Base-by-base conservation (phyloP, 2,888 invertebrate species). In the Campopleginae sp. region DNA sequence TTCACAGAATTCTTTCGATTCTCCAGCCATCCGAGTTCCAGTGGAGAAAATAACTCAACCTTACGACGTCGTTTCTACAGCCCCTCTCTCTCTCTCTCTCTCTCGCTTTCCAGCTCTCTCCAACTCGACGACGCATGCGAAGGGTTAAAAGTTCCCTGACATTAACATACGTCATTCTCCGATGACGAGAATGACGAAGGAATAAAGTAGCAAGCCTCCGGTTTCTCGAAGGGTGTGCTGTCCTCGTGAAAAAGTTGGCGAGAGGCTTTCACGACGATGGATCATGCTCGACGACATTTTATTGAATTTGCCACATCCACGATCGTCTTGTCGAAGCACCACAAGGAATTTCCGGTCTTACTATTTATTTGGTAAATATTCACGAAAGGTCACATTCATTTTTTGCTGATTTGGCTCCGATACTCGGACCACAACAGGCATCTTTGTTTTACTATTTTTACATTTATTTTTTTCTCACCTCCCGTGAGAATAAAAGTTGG, bases 401-500 rank as follows among this genome's bases (percentile, higher is more conserved):
- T 2, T 19, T 14, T 14, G 1, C 14, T 27, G 42, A 46, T 63
- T n/a, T 5, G 19, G 38, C 51, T 33, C 58, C 31, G 31, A 17
- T 42, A 54, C 44, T 44, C 61, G 7, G 12, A 14, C 17, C 31
- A 71, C 14, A 33, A 58, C 44, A 44, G n/a, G 19, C 23, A 81
- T 77, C 68, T 54, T 80, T 71, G 48, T 58, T 83, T 77, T 63
- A 58, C 42, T 42, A 27, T 65, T 58, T 75, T 42, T 65, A 61
- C 38, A 33, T 83, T 80, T 80, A 72, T 83, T 85, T 81, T 82
- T 77, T 66, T 71, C 81, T 78, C 85, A 51, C 78, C 80, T 85
- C 23, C 61, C 84, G 84, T 82, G 86, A 86, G 87, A 87, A 80
- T 81, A 27, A 82, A 77, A 79, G 72, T 51, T 70, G 75, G 0